Evolutionary conservation across 2,797 vertebrate genomes (phyloP).

Genomic region (Pseudochirops corinnae): DNA sequence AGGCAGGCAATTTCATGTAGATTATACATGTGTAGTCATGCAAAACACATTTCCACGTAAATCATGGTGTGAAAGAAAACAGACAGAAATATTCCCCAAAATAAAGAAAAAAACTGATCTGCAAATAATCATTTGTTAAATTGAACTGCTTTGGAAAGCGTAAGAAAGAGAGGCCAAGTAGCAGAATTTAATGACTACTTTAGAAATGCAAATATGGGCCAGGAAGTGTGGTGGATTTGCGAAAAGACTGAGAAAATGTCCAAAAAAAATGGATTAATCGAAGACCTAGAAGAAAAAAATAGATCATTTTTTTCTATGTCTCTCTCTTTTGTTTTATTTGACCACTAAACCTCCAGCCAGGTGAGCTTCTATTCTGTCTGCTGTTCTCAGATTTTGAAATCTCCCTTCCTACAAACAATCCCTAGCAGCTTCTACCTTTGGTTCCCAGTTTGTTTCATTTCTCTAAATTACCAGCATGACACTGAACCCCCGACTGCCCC

Average conservation of each 20-base stretch:
- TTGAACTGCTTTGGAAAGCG: background rate
- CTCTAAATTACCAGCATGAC: background rate
- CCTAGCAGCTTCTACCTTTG: background rate
- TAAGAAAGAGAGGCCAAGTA: background rate
- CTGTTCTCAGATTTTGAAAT: background rate
- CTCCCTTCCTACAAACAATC: background rate
- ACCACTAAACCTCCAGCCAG: background rate
- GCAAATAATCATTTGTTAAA: background rate
- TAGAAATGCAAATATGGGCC: background rate
- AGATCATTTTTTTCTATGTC: background rate
- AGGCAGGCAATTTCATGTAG: background rate
- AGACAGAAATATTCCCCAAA: no score
- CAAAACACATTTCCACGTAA: background rate
- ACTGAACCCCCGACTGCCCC: no score
- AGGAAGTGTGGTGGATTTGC: background rate
- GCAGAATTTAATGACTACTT: background rate
- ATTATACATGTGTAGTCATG: background rate
- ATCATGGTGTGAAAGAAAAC: background rate
- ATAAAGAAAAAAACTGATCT: background rate
- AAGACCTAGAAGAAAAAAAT: background rate
- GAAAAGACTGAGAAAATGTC: slow-evolving; percentile 14
- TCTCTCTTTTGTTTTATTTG: background rate
- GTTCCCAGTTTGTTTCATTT: slow-evolving; percentile 15
- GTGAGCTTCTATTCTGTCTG: background rate
- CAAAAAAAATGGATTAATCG: background rate